Evolutionary conservation across 2,888 invertebrate genomes (phyloP), one percentile per base, ranked within the genome.

Genomic region (Elmis aenea): DNA sequence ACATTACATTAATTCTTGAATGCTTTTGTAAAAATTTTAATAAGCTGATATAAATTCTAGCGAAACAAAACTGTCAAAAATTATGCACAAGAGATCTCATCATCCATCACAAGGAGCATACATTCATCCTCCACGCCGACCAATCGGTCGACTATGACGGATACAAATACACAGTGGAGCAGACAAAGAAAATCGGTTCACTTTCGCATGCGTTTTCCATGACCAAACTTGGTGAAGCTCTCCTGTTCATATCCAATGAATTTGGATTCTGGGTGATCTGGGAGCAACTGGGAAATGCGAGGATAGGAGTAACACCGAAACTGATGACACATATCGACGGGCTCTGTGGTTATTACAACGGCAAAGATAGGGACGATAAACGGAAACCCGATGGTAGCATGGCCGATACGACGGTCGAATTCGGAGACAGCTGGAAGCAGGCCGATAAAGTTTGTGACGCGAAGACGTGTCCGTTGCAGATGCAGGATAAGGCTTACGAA

Each of bases 341-440:
- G 0, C 67, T 90, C 5, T 91, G 90, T 59, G 90, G 90, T 2
- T 80, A 76, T 38, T 86, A 78, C 61, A 85, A 85, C 64, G 81
- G 79, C 1, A 66, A 74, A 14, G 53, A 70, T 0, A 53, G 58
- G 24, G 85, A 88, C 62, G 90, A 90, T 59, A 79, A 81, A 28
- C 74, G 79, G 2, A 72, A 76, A 43, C 88, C 88, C 0, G 75
- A 79, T 59, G 88, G 88, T 0, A 59, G 56, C 0, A 55, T 72
- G 2, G 77, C 82, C 0, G 59, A 70, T 31, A 79, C 75, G 26
- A 80, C 81, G 0, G 74, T 74, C 13, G 80, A 83, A 49, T 90
- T 90, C 61, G 88, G 84, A 1, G 76, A 83, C 43, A 79, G 82
- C 46, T 91, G 90, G 90, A 76, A 75, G 35, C 72, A 76, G 53